Base-by-base conservation (phyloP, 2,113 vertebrate genomes). In the Bungarus multicinctus region DNA sequence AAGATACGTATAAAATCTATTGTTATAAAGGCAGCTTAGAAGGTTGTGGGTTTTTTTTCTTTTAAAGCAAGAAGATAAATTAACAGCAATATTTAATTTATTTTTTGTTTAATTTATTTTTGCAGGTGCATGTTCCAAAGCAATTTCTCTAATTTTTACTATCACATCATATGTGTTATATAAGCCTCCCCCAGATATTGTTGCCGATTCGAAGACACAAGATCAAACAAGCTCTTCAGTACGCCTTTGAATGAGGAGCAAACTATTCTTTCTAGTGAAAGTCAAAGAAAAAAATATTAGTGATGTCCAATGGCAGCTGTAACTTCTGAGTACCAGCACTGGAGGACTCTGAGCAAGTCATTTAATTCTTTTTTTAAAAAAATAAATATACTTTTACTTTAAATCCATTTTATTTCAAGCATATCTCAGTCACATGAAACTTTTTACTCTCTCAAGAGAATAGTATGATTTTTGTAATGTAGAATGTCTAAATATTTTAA, bases 91-190 rank as follows among this genome's bases (percentile, higher is more conserved):
- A 88, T 39, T 96, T 0, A 93, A 91, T 91, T 93, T 96, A 91
- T 96, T 94, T 93, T 39, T 69, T 60, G 88, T n/a, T 96, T 0
- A 93, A 91, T 91, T 93, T 96, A 90, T 94, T 39, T 69, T 81
- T 96, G 89, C 95, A 98, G 98, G 97, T 97, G 96, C 97, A 94
- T 90, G 60, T 95, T 97, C 97, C 96, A 98, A 98, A 97, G 14
- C 95, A 81, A 4, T 97, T 95, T 96, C 97, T 0, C 92, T 98
- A 47, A 6, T 96, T 95, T 98, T 98, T 97, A 94, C 94, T n/a
- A 25, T 96, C 9, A 25, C 93, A 92, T 97, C 98, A 57, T 18
- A 95, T 47, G 95, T 96, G 91, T 95, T 98, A 39, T 98, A 98
- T 94, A 98, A 97, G 85, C 98, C 98, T 45, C 98, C 98, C 85